phyloP scores from a whole-genome alignment of 2,113 vertebrate genomes.

The Nettapus auritus region DNA sequence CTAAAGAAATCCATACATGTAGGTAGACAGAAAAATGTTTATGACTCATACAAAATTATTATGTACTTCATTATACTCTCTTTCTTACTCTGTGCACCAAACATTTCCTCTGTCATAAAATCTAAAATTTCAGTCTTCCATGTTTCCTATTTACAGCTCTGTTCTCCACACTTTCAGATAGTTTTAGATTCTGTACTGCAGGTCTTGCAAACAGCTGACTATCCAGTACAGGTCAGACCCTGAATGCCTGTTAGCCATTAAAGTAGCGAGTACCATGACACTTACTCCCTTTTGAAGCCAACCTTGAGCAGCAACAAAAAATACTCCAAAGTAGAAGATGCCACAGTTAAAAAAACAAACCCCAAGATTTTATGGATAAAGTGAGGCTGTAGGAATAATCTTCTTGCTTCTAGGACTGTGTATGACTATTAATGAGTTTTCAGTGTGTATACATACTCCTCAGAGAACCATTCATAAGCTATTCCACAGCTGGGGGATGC shows the following conservation, averaged over 20 bases:
- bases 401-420: background rate
- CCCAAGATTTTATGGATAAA: background rate
- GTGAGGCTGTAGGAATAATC: background rate
- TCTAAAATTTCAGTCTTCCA: background rate
- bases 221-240: background rate
- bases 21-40: background rate
- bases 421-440: slow-evolving; percentile 34
- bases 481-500: slow-evolving; percentile 38
- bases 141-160: background rate
- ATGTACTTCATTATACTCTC: background rate
- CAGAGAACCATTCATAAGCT: slow-evolving; percentile 22
- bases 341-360: background rate
- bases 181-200: background rate
- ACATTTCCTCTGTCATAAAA: background rate
- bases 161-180: background rate
- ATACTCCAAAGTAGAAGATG: background rate
- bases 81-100: background rate
- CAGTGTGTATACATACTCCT: background rate
- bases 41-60: background rate
- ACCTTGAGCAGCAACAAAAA: background rate
- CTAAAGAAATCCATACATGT: background rate
- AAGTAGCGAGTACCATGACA: background rate
- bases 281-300: background rate
- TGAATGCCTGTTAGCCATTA: background rate
- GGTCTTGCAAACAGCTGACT: background rate